Conservation (phyloP, 2,888 invertebrate species). For the Dioctria rufipes region DNA sequence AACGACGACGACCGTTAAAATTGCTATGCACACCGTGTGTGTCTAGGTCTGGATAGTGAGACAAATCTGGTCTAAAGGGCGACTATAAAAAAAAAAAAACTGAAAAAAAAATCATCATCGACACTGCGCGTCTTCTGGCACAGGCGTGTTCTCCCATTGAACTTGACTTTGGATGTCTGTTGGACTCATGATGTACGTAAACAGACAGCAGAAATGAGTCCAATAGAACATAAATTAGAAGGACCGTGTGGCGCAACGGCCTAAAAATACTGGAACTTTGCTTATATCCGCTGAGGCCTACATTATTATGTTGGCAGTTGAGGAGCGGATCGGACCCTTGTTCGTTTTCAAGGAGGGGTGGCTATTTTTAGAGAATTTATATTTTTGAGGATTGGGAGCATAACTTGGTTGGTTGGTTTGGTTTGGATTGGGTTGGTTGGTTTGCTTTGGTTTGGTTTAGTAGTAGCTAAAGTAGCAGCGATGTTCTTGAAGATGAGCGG, state of each 20-base stretch:
- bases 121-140: conserved; percentile 38
- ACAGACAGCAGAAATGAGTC: conserved; percentile 50
- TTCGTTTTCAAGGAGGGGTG: conserved; percentile 43
- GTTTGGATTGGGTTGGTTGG: too few species aligned
- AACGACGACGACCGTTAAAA: conserved; percentile 2
- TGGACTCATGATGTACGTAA: conserved; percentile 32
- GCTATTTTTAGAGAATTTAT: conserved; percentile 49
- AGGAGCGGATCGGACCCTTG: background rate
- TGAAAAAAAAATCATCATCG: background rate
- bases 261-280: conserved; percentile 44
- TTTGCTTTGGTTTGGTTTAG: too few species aligned
- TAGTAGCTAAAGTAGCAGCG: background rate
- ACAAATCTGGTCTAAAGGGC: conserved; percentile 28
- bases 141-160: conserved; percentile 41
- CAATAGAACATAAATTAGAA: conserved; percentile 50
- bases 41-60: conserved; percentile 41
- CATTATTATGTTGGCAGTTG: conserved; percentile 15
- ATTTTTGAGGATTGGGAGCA: conserved; percentile 32
- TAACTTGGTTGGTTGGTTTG: background rate
- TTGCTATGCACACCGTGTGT: background rate
- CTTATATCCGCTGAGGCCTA: conserved; percentile 36
- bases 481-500: conserved; percentile 37
- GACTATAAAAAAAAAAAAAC: conserved; percentile 13
- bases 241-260: conserved; percentile 17
- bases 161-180: conserved; percentile 50